Evolutionary conservation across 1,140 invertebrate species (phyloP), one percentile per base, ranked within the genome.

Genomic region (Cherax destructor): DNA sequence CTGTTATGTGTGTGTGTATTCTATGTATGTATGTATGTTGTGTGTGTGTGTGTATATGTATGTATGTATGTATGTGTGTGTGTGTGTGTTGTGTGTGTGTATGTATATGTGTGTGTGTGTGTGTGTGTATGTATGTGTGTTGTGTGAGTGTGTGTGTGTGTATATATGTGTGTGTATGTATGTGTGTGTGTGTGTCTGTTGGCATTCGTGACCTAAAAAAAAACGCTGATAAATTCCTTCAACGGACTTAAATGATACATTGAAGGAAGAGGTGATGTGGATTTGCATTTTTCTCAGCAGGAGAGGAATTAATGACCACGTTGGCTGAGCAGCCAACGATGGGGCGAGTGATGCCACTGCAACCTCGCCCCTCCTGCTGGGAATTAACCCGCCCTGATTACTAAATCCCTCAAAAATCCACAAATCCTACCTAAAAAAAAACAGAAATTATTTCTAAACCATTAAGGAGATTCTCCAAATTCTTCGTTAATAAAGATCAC

Each of bases 111-210:
- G 78, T 30, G 52, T 79, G 47, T 79, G 0, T 80, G 13, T 80
- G n/a, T 49, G 16, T 80, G n/a, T 78, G 41, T 41, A 78, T 78
- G 49, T 78, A n/a, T n/a, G n/a, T n/a, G n/a, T n/a, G n/a, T n/a
- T 79, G 47, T 79, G 0, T 80, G 13, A n/a, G n/a, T 65, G 65
- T 69, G 11, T 0, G 49, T 47, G 41, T 49, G 30, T 78, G 49
- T 41, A 21, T 13, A 49, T 80, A 16, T 50, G 4, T 49, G 78
- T n/a, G 41, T 56, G 41, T 24, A 49, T 79, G 2, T 79, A n/a
- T 79, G 78, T 79, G 52, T 50, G 78, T 30, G 52, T 79, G 47
- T 79, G 0, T 80, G 13, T 80, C n/a, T 49, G 16, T 80, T 1
- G 3, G 13, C 16, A 52, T 52, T 0, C 50, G 6, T 13, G 41